Conservation (phyloP, 1,140 invertebrate species). For the Macrobrachium nipponense region DNA sequence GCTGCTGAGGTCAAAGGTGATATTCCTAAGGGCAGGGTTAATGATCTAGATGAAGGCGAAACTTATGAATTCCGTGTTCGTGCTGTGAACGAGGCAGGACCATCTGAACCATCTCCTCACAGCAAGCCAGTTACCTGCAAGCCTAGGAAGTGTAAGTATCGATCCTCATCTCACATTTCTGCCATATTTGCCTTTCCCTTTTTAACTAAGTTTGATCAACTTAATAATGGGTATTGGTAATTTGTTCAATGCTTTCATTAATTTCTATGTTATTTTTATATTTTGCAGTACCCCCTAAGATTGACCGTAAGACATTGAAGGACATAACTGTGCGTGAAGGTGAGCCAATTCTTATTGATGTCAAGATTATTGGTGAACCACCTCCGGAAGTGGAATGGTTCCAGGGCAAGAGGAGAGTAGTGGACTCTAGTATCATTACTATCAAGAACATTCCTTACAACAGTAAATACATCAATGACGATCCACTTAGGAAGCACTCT, state of each 20-base stretch:
- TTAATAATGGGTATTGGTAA: no score
- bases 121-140: slow-evolving; percentile 90
- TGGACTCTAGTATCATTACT: slow-evolving; percentile 72
- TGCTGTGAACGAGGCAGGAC: slow-evolving; percentile 73
- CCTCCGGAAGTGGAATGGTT: slow-evolving; percentile 83
- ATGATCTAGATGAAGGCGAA: slow-evolving; percentile 85
- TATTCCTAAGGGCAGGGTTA: slow-evolving; percentile 83
- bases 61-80: slow-evolving; percentile 90
- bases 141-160: slow-evolving; percentile 83
- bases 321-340: slow-evolving; percentile 84
- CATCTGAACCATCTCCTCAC: slow-evolving; percentile 77
- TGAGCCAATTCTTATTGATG: slow-evolving; percentile 85
- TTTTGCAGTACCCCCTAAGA: slow-evolving; percentile 87
- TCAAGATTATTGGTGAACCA: slow-evolving; percentile 87
- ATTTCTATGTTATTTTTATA: slow-evolving; percentile 10
- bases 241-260: background rate
- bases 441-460: slow-evolving; percentile 87
- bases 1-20: slow-evolving; percentile 81
- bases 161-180: slow-evolving; percentile 10
- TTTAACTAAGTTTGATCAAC: background rate
- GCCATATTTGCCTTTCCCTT: slow-evolving; percentile 3
- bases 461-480: slow-evolving; percentile 89
- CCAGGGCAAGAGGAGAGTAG: slow-evolving; percentile 75
- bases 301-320: slow-evolving; percentile 84
- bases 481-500: slow-evolving; percentile 84